Conservation (phyloP, 1,140 invertebrate species). For the Polypedilum vanderplanki region DNA sequence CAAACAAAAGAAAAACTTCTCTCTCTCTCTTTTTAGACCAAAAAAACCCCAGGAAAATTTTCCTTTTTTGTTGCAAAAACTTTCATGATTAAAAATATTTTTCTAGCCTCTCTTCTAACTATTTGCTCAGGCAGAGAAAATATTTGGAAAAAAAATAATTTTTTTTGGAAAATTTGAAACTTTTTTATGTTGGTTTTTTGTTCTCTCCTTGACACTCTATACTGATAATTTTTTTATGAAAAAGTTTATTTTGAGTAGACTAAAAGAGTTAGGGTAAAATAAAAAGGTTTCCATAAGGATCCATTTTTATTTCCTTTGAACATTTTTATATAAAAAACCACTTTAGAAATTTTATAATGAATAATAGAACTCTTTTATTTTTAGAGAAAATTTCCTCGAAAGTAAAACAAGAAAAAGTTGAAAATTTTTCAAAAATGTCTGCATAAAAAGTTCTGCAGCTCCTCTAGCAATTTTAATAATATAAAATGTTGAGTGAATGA, state of each 20-base stretch:
- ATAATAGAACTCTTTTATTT: too few relatives aligned
- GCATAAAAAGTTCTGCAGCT: background rate
- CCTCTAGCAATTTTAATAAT: background rate
- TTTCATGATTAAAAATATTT: constrained; percentile 25
- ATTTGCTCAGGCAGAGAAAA: background rate
- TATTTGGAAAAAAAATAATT: background rate
- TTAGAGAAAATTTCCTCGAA: background rate
- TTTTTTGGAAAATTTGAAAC: background rate
- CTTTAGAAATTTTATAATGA: too few relatives aligned
- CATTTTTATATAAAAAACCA: too few relatives aligned
- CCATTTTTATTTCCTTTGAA: too few relatives aligned
- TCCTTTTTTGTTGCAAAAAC: background rate
- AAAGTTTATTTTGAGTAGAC: background rate
- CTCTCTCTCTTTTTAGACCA: background rate
- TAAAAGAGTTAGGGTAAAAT: background rate
- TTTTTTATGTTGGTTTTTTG: background rate
- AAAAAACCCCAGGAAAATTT: background rate
- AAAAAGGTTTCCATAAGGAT: background rate
- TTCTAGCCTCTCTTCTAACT: background rate
- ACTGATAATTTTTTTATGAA: background rate
- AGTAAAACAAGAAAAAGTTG: background rate
- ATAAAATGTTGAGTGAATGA: background rate
- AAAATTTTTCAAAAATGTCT: background rate
- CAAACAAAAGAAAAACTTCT: constrained; percentile 11
- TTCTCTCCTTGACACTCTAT: too few relatives aligned